phyloP scores from a whole-genome alignment of 2,888 invertebrate genomes.

The Drosophila ezoana region DNA sequence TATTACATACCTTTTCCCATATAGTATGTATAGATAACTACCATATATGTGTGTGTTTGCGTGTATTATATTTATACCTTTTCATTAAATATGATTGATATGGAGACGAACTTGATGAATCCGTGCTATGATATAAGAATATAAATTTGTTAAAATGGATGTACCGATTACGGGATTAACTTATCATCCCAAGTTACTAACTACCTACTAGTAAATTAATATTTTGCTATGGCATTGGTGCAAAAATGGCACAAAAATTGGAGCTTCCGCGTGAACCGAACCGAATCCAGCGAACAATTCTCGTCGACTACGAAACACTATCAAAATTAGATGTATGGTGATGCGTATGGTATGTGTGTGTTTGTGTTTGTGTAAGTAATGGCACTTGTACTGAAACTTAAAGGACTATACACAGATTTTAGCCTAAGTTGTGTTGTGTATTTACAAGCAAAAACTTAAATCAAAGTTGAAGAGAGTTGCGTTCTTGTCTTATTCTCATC shows the following conservation, averaged over 20 bases:
- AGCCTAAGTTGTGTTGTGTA: constrained; percentile 34
- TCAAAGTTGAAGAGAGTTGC: constrained; percentile 17
- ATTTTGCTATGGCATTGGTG: constrained; percentile 75
- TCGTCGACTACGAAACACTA: constrained; percentile 39
- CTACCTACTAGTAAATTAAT: constrained; percentile 40
- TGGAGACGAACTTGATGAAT: constrained; percentile 4
- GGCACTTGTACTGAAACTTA: constrained; percentile 78
- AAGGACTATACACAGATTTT: constrained; percentile 40
- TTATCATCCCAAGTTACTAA: constrained; percentile 36
- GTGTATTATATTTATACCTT: constrained; percentile 1
- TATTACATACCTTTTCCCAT: background rate
- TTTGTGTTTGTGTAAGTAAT: constrained; percentile 49
- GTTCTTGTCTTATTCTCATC: background rate
- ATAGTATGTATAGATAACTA: too few relatives aligned
- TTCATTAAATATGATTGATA: constrained; percentile 6
- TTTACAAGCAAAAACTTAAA: constrained; percentile 47
- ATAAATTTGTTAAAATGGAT: constrained; percentile 12
- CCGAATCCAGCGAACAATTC: constrained; percentile 17
- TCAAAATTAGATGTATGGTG: constrained; percentile 28
- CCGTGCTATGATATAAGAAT: constrained; percentile 15
- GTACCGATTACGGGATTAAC: constrained; percentile 16
- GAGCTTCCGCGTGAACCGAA: constrained; percentile 26
- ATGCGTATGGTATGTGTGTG: constrained; percentile 15
- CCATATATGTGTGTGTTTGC: constrained; percentile 4
- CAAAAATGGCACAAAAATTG: constrained; percentile 74